These are phyloP conservation scores for Caenorhabditis angaria DNA, from an alignment of 2,888 invertebrate species.

Conservation along the genomic window DNA sequence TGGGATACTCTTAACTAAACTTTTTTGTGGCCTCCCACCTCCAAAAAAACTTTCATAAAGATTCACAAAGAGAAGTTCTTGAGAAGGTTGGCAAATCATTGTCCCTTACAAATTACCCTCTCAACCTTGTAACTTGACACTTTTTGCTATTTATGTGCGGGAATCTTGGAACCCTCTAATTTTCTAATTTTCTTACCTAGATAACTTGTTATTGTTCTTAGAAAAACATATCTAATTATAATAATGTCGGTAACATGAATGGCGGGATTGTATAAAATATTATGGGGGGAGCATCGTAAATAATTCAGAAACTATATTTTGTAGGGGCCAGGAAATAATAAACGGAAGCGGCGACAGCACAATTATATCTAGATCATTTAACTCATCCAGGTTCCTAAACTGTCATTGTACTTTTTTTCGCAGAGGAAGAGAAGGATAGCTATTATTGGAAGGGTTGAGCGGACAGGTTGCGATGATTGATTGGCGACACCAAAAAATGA, in stretches of 20 bases:
- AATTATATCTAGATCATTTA: constrained; percentile 4
- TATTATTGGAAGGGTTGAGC: neutral
- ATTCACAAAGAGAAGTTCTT: too few relatives aligned
- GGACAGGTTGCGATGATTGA: neutral
- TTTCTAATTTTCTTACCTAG: neutral
- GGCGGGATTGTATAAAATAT: neutral
- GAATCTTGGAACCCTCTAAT: neutral
- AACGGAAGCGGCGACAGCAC: neutral
- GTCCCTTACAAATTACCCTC: neutral
- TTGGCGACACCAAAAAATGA: constrained; percentile 4
- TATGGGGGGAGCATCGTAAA: constrained; percentile 1
- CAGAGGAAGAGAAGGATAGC: neutral
- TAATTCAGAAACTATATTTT: too few relatives aligned
- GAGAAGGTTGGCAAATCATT: too few relatives aligned
- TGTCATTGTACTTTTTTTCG: neutral
- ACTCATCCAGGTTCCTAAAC: neutral
- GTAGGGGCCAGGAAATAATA: too few relatives aligned
- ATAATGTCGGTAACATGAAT: neutral
- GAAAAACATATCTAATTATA: neutral
- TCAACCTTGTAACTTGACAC: constrained; percentile 2
- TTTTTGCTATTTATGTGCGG: neutral
- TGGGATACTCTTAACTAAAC: too few relatives aligned
- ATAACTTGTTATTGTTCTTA: neutral
- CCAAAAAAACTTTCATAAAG: too few relatives aligned
- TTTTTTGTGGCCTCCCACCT: too few relatives aligned